Evolutionary conservation across 2,113 vertebrate genomes (phyloP), one percentile per base, ranked within the genome.

Genomic region (Fulica atra): DNA sequence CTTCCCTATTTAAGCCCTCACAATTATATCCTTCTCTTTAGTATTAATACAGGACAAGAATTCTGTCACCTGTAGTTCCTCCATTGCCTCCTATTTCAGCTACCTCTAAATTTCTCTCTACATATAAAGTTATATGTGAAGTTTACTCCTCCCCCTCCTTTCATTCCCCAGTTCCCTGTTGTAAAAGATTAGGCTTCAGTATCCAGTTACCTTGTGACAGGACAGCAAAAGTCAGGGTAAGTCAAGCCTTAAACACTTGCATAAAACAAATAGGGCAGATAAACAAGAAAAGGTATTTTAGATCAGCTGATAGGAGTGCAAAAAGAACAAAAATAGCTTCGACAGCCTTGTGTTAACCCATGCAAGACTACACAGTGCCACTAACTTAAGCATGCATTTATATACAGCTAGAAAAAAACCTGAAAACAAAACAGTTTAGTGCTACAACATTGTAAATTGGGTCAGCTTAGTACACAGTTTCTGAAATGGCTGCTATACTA

Each of bases 401-500:
- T 54, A 53, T 71, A 94, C 66, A 92, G 64, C 56, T 35, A 80
- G 53, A 0, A 15, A 38, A 56, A 56, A 51, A 51, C 21, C 19
- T 48, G 48, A 48, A 48, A 23, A 48, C 8, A 53, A n/a, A 87
- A 9, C 82, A 48, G 25, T 68, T 92, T 71, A 82, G n/a, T 92
- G 92, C 93, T 92, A 92, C 80, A 92, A 91, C 82, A 76, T 26
- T 59, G 71, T 38, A 81, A 96, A 94, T 7, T 31, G 93, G 76
- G 48, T 91, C 96, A 93, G 54, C 38, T 54, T 36, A 26, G 44
- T 21, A 54, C 40, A 57, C 15, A 3, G 59, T 56, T 81, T 81
- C 57, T 63, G 93, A 80, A 95, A 90, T 50, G 94, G 88, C 95
- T 86, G 86, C 96, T 96, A 6, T 97, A 99, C 99, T 98, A 97